A percentile compares a stretch with the other conserved stretches of the same genome.
Conservation (phyloP, 2,888 invertebrate genomes). For the Hetaerina titia region DNA sequence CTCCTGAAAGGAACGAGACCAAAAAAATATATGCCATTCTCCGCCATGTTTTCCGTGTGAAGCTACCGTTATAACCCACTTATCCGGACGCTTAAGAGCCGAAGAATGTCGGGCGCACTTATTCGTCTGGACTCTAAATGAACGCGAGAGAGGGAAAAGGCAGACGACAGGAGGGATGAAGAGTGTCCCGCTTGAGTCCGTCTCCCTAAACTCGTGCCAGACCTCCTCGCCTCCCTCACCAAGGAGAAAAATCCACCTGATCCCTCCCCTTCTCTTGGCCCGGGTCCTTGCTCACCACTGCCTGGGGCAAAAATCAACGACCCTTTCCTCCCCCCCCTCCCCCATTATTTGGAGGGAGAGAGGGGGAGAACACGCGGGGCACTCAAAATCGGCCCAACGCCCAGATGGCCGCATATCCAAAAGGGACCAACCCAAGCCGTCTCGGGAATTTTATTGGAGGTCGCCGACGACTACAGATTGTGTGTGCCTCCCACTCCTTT, state of each 20-base stretch:
- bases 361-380: neutral
- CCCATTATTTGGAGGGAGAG: neutral
- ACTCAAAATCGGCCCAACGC: neutral
- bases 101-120: neutral
- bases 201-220: too few relatives aligned
- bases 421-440: neutral
- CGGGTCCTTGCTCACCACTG: neutral
- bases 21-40: neutral
- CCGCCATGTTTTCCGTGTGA: neutral
- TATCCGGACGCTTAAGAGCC: neutral
- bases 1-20: neutral
- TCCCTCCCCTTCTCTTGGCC: neutral
- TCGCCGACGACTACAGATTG: constrained; percentile 17
- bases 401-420: neutral
- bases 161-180: too few relatives aligned
- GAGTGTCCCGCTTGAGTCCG: too few relatives aligned
- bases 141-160: too few relatives aligned
- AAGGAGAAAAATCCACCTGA: neutral
- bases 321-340: neutral
- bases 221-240: neutral
- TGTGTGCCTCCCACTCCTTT: neutral
- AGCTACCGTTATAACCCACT: neutral
- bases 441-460: constrained; percentile 17
- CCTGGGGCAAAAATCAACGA: constrained; percentile 7
- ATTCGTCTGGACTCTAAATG: too few relatives aligned